Base-by-base conservation (phyloP, 2,888 invertebrate genomes). In the Aethes cnicana region DNA sequence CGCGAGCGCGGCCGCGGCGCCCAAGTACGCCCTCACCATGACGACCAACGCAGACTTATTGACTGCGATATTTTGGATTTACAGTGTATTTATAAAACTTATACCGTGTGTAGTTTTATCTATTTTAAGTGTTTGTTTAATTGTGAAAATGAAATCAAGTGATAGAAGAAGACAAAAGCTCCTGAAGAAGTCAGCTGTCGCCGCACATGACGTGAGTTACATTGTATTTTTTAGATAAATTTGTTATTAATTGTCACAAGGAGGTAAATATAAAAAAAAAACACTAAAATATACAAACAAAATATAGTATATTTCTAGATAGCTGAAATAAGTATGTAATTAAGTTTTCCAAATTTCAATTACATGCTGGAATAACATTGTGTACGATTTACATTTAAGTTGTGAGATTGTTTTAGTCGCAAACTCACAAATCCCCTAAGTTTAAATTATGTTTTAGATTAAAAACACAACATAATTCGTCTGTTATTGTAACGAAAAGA, bases 71-170 rank as follows among this genome's bases (percentile, higher is more conserved):
- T 96, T 97, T 75, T 96, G 96, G 94, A 94, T 97, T 65, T 98
- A 98, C 82, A 95, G 97, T 74, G 96, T 97, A 25, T 93, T 98
- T 53, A 94, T 98, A 62, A 98, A 98, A 84, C 89, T 98, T 42
- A 94, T 97, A 64, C 98, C 98, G 0, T 98, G 98, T 80, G 90
- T 96, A 67, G 93, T 96, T 20, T 83, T 98, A 41, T 97, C 97
- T 0, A 93, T 96, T 64, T 87, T 96, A 59, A 96, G 95, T 73
- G 90, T 94, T 43, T 91, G 94, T 60, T 84, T 96, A 53, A 95
- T 96, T 56, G 82, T 93, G 56, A 96, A 96, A 44, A 87, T 97
- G 70, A 89, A 96, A 64, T 95, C 95, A 56, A 95, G 96, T 30
- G 96, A 96, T 72, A 91, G 92, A 55, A 90, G 96, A 21, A 90